A percentile compares a stretch with the other conserved stretches of the same genome.
phyloP scores from a whole-genome alignment of 2,888 invertebrate genomes.

The Euproctis similis region DNA sequence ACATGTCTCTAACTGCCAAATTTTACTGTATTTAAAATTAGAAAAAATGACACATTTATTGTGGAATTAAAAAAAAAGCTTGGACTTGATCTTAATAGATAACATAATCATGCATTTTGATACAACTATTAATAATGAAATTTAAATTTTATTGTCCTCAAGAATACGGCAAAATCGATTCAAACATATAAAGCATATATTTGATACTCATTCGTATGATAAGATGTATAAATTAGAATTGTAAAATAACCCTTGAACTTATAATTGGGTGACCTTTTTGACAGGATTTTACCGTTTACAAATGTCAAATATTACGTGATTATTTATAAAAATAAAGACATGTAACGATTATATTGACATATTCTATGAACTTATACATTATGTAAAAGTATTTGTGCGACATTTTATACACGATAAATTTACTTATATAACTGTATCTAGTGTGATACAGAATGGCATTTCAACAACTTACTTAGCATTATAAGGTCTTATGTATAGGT shows the following conservation, averaged over 20 bases:
- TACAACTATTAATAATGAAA: too few relatives aligned
- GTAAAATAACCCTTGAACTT: conserved; percentile 33
- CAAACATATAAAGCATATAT: conserved; percentile 1
- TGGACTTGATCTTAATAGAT: too few relatives aligned
- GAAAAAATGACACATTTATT: too few relatives aligned
- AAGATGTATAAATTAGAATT: conserved; percentile 3
- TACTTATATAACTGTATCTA: conserved; percentile 5
- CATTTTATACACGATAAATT: conserved; percentile 19
- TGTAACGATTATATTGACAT: conserved; percentile 21
- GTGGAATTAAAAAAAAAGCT: too few relatives aligned
- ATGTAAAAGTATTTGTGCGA: conserved; percentile 20
- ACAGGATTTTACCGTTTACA: conserved; percentile 15
- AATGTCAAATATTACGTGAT: conserved; percentile 28
- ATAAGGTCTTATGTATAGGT: too few relatives aligned
- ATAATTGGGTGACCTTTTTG: conserved; percentile 25
- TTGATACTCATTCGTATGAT: conserved; percentile 1
- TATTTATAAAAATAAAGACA: too few relatives aligned
- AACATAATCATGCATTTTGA: too few relatives aligned
- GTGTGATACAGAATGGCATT: conserved; percentile 5
- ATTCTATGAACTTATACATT: conserved; percentile 16
- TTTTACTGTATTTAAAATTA: too few relatives aligned
- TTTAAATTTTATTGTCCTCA: too few relatives aligned
- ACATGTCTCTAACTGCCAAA: too few relatives aligned
- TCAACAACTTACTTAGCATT: too few relatives aligned
- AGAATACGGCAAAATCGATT: too few relatives aligned